These are phyloP conservation scores for Siphonodentalium dalli DNA, from an alignment of 2,888 invertebrate species.

Conservation along the genomic window DNA sequence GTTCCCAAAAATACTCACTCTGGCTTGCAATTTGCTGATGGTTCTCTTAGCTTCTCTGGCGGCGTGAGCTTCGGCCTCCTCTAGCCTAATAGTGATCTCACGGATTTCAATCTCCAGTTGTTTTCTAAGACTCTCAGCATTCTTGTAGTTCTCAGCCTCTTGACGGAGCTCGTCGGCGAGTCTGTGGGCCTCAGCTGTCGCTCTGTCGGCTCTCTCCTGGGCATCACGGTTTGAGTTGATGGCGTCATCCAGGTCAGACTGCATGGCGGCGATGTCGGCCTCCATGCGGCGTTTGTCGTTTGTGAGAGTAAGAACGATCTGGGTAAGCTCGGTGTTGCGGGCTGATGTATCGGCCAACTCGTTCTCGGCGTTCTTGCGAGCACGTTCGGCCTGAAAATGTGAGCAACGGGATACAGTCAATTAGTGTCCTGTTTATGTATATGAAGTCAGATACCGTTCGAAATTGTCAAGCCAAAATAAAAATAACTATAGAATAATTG, in stretches of 20 bases:
- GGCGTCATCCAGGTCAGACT: conserved; percentile 97
- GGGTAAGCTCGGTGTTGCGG: conserved; percentile 92
- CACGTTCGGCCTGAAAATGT: conserved; percentile 65
- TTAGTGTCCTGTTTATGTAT: neutral
- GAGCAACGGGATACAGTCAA: too few species aligned
- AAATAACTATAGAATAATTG: neutral
- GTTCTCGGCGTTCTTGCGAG: conserved; percentile 64
- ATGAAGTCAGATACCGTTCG: too few species aligned
- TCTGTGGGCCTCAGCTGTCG: conserved; percentile 57
- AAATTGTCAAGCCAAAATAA: too few species aligned
- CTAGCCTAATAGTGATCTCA: conserved; percentile 64
- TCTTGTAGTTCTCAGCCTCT: conserved; percentile 66
- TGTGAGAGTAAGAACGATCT: conserved; percentile 93
- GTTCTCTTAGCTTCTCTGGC: conserved; percentile 64
- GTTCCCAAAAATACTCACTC: conserved; percentile 42
- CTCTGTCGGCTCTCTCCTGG: conserved; percentile 58
- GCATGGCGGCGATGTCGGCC: conserved; percentile 87
- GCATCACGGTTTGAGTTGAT: conserved; percentile 58
- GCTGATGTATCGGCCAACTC: conserved; percentile 87
- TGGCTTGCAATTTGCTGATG: conserved; percentile 63
- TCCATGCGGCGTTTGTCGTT: conserved; percentile 94
- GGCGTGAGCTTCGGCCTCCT: conserved; percentile 65
- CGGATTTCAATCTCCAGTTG: conserved; percentile 65
- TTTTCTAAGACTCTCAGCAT: conserved; percentile 64
- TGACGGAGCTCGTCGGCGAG: conserved; percentile 63